phyloP scores from a whole-genome alignment of 2,888 invertebrate genomes.

The Thera britannica region DNA sequence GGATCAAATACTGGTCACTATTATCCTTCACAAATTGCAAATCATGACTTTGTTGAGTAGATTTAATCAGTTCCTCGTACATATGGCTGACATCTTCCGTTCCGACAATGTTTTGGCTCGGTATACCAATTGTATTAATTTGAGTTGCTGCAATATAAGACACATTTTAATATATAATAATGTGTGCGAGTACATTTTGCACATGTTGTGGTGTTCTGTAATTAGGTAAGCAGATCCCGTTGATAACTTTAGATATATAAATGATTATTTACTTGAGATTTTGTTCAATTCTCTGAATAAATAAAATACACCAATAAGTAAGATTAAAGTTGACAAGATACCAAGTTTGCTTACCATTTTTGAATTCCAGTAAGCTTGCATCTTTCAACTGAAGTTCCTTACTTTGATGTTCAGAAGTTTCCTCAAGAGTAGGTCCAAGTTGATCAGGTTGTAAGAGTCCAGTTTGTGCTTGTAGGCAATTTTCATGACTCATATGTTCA shows the following conservation, averaged over 20 bases:
- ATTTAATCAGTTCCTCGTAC: conserved; percentile 64
- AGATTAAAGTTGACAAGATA: neutral
- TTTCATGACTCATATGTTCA: conserved; percentile 81
- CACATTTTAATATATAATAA: neutral
- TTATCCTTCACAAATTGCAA: conserved; percentile 65
- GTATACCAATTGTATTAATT: conserved; percentile 3
- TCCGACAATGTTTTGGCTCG: conserved; percentile 38
- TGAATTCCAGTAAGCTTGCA: conserved; percentile 31
- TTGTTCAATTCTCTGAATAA: too few species aligned
- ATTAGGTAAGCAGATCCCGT: too few species aligned
- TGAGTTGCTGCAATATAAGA: neutral
- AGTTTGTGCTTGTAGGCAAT: conserved; percentile 51
- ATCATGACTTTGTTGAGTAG: conserved; percentile 55
- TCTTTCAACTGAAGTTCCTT: conserved; percentile 29
- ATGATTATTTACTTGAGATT: too few species aligned
- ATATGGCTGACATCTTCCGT: conserved; percentile 56
- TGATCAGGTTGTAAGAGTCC: conserved; percentile 38
- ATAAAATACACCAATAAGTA: neutral
- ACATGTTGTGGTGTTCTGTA: too few species aligned
- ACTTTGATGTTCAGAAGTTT: conserved; percentile 28
- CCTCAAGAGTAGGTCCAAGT: conserved; percentile 32
- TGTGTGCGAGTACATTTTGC: too few species aligned
- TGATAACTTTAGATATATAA: too few species aligned
- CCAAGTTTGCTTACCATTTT: conserved; percentile 46
- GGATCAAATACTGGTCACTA: conserved; percentile 63